Evolutionary conservation across 2,113 vertebrate genomes (phyloP), one percentile per base, ranked within the genome.

Genomic region (Pangasianodon gigas): DNA sequence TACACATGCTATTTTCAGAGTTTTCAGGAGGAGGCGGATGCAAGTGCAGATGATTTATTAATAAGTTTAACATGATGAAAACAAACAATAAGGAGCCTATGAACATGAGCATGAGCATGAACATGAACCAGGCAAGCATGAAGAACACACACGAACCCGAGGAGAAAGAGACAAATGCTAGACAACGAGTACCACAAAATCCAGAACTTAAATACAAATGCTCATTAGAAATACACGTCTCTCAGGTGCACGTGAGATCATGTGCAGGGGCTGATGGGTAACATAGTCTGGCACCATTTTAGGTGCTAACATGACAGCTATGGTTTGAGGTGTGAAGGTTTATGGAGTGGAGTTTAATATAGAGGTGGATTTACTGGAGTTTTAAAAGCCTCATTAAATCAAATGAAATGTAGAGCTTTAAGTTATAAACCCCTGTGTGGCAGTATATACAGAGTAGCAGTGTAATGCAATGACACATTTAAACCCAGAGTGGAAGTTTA

Each of bases 211-310:
- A 71, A 37, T 71, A 41, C 0, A 44, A 19, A 0, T 75, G 37
- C 41, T 24, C 41, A 44, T 71, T 71, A 32, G 69, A 18, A 71
- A 71, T 75, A 75, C 24, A 9, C 37, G 7, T 77, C 74, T 46
- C 41, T 11, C 74, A 77, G 41, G 74, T 46, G 9, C 41, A 46
- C 2, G 21, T 24, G 21, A 24, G 41, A 6, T n/a, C 46, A 80
- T 29, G 75, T 80, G 46, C 74, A 24, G 74, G 74, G 74, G 37
- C 74, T 77, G 74, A 46, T 77, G 74, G 77, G 77, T 80, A 80
- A 80, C 6, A 10, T 29, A 29, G 41, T 24, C 29, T 11, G 5
- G 13, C 7, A 11, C 10, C 7, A 13, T 26, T 44, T 1, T 13
- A 51, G 9, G 21, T 21, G 41, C 21, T 26, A 26, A 46, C 44